Conservation (phyloP, 2,113 vertebrate genomes). For the Rhinopomastus cyanomelas region DNA sequence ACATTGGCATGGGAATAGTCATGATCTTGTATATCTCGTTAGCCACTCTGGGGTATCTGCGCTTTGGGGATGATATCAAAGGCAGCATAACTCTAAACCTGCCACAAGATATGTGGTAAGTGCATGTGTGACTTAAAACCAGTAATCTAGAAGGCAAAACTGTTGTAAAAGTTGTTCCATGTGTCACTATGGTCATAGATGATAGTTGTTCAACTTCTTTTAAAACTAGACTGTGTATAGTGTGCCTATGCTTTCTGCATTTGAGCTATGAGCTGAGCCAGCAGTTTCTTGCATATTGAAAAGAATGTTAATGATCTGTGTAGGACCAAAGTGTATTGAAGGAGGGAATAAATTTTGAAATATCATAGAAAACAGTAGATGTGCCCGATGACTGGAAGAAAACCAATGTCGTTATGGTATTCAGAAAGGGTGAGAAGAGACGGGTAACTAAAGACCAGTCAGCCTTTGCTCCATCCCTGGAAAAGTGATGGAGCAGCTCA, state of each 20-base stretch:
- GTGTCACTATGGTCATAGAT: background rate
- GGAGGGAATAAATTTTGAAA: background rate
- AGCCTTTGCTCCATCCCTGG: no score
- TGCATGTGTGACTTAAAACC: background rate
- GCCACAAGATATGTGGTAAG: constrained; percentile 83
- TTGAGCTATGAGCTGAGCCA: background rate
- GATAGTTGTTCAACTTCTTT: background rate
- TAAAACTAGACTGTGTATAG: background rate
- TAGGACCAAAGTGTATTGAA: background rate
- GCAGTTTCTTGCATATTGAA: background rate
- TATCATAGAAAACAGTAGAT: no score
- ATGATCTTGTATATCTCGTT: constrained; percentile 81
- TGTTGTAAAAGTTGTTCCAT: background rate
- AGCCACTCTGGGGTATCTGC: constrained; percentile 84
- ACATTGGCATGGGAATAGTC: constrained; percentile 85
- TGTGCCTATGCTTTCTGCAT: background rate
- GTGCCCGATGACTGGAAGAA: no score
- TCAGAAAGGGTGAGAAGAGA: no score
- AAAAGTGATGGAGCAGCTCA: no score
- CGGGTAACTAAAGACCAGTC: no score
- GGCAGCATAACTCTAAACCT: constrained; percentile 90
- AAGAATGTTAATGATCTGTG: background rate
- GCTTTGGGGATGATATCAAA: constrained; percentile 84
- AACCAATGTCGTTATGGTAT: no score
- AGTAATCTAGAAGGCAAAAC: background rate